Percentiles rank a stretch among this genome's conserved stretches.
Evolutionary conservation across 2,797 vertebrate species (phyloP).

Genomic region (Sebastiscus albofasciatus): DNA sequence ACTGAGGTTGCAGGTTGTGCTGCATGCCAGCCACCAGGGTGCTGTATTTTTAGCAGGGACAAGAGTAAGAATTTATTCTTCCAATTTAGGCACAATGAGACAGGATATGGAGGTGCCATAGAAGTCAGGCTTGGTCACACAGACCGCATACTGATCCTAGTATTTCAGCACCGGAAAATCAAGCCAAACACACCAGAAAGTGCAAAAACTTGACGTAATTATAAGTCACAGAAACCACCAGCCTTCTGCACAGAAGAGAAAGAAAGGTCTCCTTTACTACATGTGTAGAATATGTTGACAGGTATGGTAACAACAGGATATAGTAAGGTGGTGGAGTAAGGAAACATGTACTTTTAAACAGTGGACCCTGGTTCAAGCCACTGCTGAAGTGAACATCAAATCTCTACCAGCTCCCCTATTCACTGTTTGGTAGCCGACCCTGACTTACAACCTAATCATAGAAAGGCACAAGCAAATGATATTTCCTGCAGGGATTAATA

Average conservation of each 20-base stretch:
- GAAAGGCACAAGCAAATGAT: constrained; percentile 32
- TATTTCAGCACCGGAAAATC: neutral
- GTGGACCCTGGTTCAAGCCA: neutral
- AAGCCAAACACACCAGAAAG: neutral
- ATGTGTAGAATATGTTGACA: neutral
- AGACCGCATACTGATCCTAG: neutral
- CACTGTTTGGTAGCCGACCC: neutral
- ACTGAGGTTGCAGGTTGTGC: constrained; percentile 59
- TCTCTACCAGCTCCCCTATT: constrained; percentile 4
- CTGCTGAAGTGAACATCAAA: constrained; percentile 7
- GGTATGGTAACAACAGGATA: neutral
- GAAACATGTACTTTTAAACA: neutral
- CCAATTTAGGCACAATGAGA: constrained; percentile 32
- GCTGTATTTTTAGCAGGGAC: constrained; percentile 73
- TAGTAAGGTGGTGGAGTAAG: neutral
- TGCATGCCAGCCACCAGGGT: constrained; percentile 51
- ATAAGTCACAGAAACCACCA: neutral
- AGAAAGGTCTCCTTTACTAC: neutral
- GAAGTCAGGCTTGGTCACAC: constrained; percentile 4
- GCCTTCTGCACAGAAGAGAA: neutral
- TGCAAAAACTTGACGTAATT: neutral
- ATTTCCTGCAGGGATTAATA: constrained; percentile 39
- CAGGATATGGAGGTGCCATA: constrained; percentile 1
- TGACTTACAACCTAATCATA: constrained; percentile 5
- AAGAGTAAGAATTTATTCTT: constrained; percentile 53